phyloP scores from a whole-genome alignment of 2,888 invertebrate genomes.

The Rhingia rostrata region DNA sequence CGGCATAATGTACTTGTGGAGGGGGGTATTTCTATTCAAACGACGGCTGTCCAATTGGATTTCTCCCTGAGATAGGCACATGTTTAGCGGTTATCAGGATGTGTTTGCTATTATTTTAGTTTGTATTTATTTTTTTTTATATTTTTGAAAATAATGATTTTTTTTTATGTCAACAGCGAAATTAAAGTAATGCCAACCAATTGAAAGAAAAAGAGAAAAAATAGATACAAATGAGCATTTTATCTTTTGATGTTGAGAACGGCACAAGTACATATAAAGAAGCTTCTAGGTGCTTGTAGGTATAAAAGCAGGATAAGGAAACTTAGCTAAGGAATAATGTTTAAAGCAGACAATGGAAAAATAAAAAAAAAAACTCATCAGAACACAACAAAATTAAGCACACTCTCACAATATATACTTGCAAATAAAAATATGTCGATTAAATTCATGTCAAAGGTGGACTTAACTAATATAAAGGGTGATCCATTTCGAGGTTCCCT shows the following conservation, averaged over 20 bases:
- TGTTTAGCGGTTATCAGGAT: slow-evolving; percentile 75
- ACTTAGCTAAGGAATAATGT: too few species aligned
- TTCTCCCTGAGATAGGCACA: slow-evolving; percentile 70
- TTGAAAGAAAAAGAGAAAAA: slow-evolving; percentile 41
- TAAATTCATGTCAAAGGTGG: too few species aligned
- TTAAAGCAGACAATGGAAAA: too few species aligned
- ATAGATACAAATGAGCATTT: slow-evolving; percentile 39
- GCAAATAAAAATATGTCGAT: too few species aligned
- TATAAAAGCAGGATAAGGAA: too few species aligned
- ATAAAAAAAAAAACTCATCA: too few species aligned
- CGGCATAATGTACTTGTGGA: slow-evolving; percentile 24
- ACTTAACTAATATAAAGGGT: too few species aligned
- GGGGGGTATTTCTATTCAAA: slow-evolving; percentile 3
- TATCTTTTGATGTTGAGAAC: not conserved
- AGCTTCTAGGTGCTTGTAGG: too few species aligned
- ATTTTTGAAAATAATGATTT: slow-evolving; percentile 38
- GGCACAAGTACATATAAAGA: too few species aligned
- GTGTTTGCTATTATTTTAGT: slow-evolving; percentile 58
- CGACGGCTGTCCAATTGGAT: slow-evolving; percentile 3
- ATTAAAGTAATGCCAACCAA: slow-evolving; percentile 46
- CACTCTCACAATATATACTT: too few species aligned
- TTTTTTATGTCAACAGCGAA: slow-evolving; percentile 34
- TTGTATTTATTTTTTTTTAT: slow-evolving; percentile 32
- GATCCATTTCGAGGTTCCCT: too few species aligned
- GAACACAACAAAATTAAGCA: too few species aligned